A percentile compares a stretch with the other conserved stretches of the same genome.
These are phyloP conservation scores for Branchellion lobata DNA, from an alignment of 2,888 invertebrate genomes.

Conservation along the genomic window DNA sequence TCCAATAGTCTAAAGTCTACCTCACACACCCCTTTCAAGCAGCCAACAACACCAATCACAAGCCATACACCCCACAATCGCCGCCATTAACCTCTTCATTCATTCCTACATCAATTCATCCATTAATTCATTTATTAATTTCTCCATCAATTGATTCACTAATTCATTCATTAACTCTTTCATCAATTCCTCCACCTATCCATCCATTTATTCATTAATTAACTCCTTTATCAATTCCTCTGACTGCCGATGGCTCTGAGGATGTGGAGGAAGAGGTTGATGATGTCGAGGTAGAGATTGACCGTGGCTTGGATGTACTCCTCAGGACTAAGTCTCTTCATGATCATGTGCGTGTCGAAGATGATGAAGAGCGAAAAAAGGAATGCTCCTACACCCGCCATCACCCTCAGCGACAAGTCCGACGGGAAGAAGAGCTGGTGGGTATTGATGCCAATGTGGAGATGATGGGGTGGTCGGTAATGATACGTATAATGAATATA, in stretches of 20 bases:
- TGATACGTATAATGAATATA: neutral
- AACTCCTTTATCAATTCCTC: conserved; percentile 48
- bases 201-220: too few species aligned
- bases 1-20: too few species aligned
- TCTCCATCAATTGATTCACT: too few species aligned
- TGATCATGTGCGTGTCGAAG: conserved; percentile 80
- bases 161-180: too few species aligned
- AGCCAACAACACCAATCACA: too few species aligned
- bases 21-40: too few species aligned
- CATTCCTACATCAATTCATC: too few species aligned
- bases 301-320: conserved; percentile 85
- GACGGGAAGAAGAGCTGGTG: conserved; percentile 77
- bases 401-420: conserved; percentile 70
- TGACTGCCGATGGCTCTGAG: conserved; percentile 69
- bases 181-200: too few species aligned
- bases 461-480: neutral
- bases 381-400: conserved; percentile 72
- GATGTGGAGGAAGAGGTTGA: conserved; percentile 80
- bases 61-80: too few species aligned
- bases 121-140: too few species aligned
- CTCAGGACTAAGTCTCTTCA: conserved; percentile 75
- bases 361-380: conserved; percentile 80
- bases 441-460: too few species aligned
- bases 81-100: too few species aligned
- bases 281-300: conserved; percentile 81